Evolutionary conservation across 1,140 invertebrate genomes (phyloP).

Genomic region (Heliconius congener): DNA sequence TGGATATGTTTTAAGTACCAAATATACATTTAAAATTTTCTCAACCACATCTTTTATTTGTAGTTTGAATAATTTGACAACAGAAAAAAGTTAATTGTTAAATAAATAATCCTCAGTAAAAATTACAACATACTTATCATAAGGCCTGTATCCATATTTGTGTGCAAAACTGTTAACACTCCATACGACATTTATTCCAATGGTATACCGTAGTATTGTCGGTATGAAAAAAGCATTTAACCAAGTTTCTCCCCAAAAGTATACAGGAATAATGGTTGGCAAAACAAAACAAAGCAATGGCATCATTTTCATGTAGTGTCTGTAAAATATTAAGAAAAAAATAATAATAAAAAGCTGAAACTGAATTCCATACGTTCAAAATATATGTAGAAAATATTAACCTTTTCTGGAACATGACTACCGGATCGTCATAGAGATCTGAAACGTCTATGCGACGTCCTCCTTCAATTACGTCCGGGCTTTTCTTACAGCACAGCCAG

Average conservation of each 20-base stretch:
- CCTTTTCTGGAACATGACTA: constrained; percentile 84
- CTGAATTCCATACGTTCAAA: not conserved
- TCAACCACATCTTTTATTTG: too few species aligned
- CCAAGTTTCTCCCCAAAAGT: constrained; percentile 86
- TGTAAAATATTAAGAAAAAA: constrained; percentile 48
- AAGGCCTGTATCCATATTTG: constrained; percentile 87
- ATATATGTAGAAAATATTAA: not conserved
- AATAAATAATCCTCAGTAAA: constrained; percentile 42
- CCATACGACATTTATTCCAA: constrained; percentile 88
- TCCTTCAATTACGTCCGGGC: constrained; percentile 87
- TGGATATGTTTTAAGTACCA: too few species aligned
- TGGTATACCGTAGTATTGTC: constrained; percentile 85
- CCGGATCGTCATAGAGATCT: constrained; percentile 88
- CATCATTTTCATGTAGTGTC: constrained; percentile 88
- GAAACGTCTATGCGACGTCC: constrained; percentile 86
- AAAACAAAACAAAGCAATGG: constrained; percentile 87
- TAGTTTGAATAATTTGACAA: not conserved
- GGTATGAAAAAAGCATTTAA: constrained; percentile 84
- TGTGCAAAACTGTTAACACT: constrained; percentile 90
- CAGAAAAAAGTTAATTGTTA: not conserved
- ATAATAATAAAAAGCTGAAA: not conserved
- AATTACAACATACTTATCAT: constrained; percentile 83
- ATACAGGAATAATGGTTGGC: constrained; percentile 87
- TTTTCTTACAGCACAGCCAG: constrained; percentile 90
- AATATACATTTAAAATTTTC: too few species aligned